phyloP scores from a whole-genome alignment of 2,113 vertebrate genomes.

The Periophthalmus modestus region DNA sequence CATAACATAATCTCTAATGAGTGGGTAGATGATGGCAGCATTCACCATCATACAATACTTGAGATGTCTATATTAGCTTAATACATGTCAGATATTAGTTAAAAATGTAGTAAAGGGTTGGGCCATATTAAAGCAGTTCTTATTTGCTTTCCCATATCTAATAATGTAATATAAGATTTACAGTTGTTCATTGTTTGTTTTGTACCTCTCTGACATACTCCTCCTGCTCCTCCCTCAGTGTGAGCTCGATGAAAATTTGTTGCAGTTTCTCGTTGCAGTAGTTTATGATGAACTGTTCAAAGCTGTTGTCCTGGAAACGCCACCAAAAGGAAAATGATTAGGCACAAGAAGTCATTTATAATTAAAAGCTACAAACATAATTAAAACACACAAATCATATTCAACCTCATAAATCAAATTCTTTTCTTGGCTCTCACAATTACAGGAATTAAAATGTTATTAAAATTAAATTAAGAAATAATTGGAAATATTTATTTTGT shows the following conservation, averaged over 20 bases:
- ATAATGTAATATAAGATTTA: background rate
- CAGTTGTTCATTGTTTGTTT: too few relatives aligned
- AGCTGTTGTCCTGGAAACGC: conserved; percentile 90
- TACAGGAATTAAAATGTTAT: background rate
- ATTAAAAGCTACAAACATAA: background rate
- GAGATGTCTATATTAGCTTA: background rate
- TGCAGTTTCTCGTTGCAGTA: conserved; percentile 99
- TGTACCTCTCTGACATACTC: conserved; percentile 94
- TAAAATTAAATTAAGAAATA: background rate
- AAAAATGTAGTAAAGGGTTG: too few relatives aligned
- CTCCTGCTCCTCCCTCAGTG: conserved; percentile 95
- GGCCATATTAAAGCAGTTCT: conserved; percentile 11
- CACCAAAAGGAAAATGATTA: conserved; percentile 18
- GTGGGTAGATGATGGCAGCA: too few relatives aligned
- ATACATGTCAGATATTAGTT: background rate
- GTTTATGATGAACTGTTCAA: conserved; percentile 99
- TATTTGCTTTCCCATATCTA: background rate
- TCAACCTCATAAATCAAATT: background rate
- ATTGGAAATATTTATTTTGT: background rate
- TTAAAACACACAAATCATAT: background rate
- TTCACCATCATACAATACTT: background rate
- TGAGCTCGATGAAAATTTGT: conserved; percentile 98
- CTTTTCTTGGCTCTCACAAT: background rate
- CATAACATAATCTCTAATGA: too few relatives aligned
- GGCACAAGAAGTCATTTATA: background rate